phyloP scores from a whole-genome alignment of 2,113 vertebrate species.

The Cyanoderma ruficeps region DNA sequence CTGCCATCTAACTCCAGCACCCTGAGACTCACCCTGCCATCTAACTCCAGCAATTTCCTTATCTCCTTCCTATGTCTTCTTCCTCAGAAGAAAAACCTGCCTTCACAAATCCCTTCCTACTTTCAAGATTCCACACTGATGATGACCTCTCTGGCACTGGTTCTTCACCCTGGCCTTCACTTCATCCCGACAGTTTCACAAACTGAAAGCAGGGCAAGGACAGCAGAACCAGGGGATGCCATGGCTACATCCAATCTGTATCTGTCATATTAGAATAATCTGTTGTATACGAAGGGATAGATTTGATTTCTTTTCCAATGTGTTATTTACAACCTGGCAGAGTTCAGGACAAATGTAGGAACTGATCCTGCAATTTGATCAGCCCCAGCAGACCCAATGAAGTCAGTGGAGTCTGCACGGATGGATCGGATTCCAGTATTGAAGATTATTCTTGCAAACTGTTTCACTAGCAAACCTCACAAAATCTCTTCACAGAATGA shows the following conservation, averaged over 20 bases:
- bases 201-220: neutral
- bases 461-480: neutral
- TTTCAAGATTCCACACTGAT: neutral
- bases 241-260: neutral
- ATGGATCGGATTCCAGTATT: neutral
- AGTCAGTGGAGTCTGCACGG: neutral
- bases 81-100: neutral
- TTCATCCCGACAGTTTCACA: neutral
- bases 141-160: neutral
- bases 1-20: neutral
- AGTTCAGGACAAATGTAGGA: neutral
- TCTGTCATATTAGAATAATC: neutral
- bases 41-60: neutral
- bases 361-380: slow-evolving; percentile 33
- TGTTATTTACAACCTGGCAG: slow-evolving; percentile 23
- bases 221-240: neutral
- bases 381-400: neutral
- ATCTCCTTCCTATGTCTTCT: neutral
- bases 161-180: neutral
- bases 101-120: neutral
- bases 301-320: neutral
- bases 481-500: neutral
- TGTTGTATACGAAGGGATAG: neutral
- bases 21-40: neutral
- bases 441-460: neutral